Conservation (phyloP, 2,888 invertebrate species). For the Megaustenia siamemsis region DNA sequence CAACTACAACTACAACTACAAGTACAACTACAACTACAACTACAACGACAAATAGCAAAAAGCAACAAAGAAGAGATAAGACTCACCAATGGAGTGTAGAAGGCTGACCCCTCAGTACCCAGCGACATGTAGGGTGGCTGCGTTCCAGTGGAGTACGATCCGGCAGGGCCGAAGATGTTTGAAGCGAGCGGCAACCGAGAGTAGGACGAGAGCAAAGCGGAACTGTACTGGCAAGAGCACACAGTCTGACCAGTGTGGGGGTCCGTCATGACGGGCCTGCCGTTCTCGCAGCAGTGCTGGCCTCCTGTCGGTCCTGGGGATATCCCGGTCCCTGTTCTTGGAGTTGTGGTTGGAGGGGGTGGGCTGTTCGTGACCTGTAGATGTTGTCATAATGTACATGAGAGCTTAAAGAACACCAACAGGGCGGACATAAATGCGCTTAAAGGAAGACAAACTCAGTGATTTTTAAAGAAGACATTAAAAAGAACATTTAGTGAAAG, state of each 20-base stretch:
- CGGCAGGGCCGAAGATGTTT: constrained; percentile 61
- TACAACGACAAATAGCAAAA: not conserved
- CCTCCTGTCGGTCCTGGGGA: constrained; percentile 1
- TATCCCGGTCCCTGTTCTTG: not conserved
- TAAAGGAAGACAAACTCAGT: no score
- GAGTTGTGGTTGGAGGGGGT: constrained; percentile 28
- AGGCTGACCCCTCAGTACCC: constrained; percentile 88
- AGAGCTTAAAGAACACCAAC: no score
- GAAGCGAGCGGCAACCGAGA: constrained; percentile 82
- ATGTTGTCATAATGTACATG: no score
- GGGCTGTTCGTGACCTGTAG: constrained; percentile 44
- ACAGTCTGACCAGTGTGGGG: constrained; percentile 78
- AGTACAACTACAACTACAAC: not conserved
- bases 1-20: not conserved
- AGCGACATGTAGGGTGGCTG: constrained; percentile 78
- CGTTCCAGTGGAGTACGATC: constrained; percentile 73
- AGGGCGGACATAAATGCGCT: no score
- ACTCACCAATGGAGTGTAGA: constrained; percentile 96
- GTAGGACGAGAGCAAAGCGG: constrained; percentile 85
- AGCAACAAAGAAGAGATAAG: not conserved
- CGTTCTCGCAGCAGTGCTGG: constrained; percentile 90
- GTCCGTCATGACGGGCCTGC: constrained; percentile 83
- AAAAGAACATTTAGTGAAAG: no score
- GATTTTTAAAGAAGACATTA: no score
- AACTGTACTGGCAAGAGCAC: constrained; percentile 86